These are phyloP conservation scores for Oryzias celebensis DNA, from an alignment of 2,113 vertebrate species.

Conservation along the genomic window DNA sequence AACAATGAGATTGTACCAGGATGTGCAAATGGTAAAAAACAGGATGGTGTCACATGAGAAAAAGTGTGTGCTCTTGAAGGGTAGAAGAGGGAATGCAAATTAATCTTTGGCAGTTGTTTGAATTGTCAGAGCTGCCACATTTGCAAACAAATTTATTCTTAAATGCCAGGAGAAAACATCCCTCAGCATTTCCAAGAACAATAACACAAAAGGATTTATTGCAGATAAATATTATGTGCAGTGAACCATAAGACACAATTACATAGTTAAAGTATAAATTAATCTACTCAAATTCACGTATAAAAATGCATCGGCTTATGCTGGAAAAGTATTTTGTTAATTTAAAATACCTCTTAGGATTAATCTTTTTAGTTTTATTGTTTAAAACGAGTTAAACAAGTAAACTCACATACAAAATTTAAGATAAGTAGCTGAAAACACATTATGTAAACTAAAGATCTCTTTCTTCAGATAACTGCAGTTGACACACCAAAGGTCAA, in stretches of 20 bases:
- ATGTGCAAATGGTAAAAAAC: slow-evolving; percentile 44
- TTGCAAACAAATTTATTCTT: slow-evolving; percentile 29
- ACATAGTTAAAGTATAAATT: neutral
- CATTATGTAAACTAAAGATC: slow-evolving; percentile 41
- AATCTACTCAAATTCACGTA: too few species aligned
- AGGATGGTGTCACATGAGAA: slow-evolving; percentile 70
- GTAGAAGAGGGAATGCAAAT: slow-evolving; percentile 75
- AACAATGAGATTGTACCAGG: slow-evolving; percentile 44
- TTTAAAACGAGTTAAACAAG: too few species aligned
- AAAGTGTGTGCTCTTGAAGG: slow-evolving; percentile 36
- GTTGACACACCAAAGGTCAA: slow-evolving; percentile 45
- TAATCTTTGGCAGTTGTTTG: slow-evolving; percentile 66
- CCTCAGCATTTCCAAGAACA: neutral
- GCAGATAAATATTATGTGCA: neutral
- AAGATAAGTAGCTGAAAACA: too few species aligned
- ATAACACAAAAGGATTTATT: slow-evolving; percentile 38
- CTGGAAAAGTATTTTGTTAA: too few species aligned
- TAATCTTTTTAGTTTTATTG: too few species aligned
- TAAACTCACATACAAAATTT: too few species aligned
- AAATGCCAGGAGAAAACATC: slow-evolving; percentile 6
- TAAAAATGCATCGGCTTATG: too few species aligned
- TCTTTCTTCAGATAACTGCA: slow-evolving; percentile 4
- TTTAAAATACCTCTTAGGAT: too few species aligned
- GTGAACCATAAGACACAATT: neutral
- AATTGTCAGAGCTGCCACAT: slow-evolving; percentile 54